These are phyloP conservation scores for Peromyscus maniculatus DNA, from an alignment of 2,113 vertebrate species.

Conservation along the genomic window DNA sequence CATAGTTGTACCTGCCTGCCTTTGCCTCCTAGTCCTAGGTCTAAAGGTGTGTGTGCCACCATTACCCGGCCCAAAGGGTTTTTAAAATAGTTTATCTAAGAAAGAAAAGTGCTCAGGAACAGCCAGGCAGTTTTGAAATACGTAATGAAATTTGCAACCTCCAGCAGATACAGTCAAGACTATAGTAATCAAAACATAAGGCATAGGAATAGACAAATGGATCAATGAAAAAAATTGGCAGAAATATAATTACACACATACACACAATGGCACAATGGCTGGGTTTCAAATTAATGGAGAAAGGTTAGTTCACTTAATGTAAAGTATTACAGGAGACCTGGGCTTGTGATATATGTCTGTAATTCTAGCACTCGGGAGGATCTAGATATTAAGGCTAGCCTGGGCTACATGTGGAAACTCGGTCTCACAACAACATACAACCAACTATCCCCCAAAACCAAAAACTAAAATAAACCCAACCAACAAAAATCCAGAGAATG, in stretches of 20 bases:
- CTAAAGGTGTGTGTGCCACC: neutral
- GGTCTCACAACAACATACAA: neutral
- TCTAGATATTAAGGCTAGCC: neutral
- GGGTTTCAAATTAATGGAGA: neutral
- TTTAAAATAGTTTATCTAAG: neutral
- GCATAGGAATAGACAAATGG: too few relatives aligned
- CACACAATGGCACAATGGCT: neutral
- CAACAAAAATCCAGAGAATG: neutral
- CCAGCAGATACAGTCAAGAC: neutral
- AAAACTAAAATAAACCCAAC: neutral
- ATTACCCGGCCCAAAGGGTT: neutral
- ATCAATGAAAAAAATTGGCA: neutral
- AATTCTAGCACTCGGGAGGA: neutral
- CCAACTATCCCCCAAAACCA: neutral
- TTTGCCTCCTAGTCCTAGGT: neutral
- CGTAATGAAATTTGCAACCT: too few relatives aligned
- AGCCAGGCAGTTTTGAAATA: neutral
- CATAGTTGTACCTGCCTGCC: too few relatives aligned
- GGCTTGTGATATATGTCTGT: neutral
- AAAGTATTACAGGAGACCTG: neutral
- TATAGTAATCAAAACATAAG: neutral
- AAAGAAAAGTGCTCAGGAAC: neutral
- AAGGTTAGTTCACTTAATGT: neutral
- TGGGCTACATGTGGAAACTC: neutral
- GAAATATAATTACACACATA: neutral